These are phyloP conservation scores for Nemopilema nomurai DNA, from an alignment of 30 jellyfish, hydroid and myxozoan species.

Conservation along the genomic window DNA sequence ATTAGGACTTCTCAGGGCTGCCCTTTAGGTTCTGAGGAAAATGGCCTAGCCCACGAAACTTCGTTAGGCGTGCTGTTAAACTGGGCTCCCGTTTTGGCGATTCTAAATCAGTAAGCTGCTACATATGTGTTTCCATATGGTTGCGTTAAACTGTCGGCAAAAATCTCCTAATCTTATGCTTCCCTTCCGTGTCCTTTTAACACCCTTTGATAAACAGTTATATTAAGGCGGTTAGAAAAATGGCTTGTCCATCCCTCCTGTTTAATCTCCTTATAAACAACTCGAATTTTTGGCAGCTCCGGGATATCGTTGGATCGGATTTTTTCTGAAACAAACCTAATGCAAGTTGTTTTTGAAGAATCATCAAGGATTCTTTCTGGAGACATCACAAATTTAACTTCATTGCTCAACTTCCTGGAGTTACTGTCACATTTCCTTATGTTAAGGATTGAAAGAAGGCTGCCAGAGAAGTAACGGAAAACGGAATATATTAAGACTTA, in stretches of 20 bases:
- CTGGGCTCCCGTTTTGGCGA: not conserved
- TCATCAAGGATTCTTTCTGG: not conserved
- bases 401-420: not conserved
- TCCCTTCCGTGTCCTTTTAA: conserved; percentile 1
- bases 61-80: conserved; percentile 10
- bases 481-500: not conserved
- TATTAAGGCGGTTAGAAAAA: not conserved
- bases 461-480: not conserved
- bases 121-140: conserved; percentile 21
- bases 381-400: not conserved
- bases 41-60: not conserved
- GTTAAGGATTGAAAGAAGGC: not conserved
- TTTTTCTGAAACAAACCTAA: not conserved
- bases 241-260: not conserved
- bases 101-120: not conserved
- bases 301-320: not conserved
- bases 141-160: conserved; percentile 4
- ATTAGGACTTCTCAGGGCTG: no score
- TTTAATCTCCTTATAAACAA: not conserved
- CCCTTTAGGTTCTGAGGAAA: no score
- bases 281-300: not conserved
- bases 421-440: not conserved
- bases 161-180: conserved; percentile 3
- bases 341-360: not conserved
- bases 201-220: conserved; percentile 13